Base-by-base conservation (phyloP, 2,888 invertebrate species). In the Rhogogaster chlorosoma region DNA sequence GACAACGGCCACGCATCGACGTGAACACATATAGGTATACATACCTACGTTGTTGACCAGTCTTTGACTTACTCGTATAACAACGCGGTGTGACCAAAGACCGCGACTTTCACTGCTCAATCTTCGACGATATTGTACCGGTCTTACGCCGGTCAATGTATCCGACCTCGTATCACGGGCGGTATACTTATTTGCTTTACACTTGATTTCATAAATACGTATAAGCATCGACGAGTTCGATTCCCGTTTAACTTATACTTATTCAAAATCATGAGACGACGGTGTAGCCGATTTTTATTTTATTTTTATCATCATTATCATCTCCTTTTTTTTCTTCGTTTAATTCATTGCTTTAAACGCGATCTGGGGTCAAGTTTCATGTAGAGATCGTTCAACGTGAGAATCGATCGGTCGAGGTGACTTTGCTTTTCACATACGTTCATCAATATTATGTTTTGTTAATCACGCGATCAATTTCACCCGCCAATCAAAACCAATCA, bases 51-150 rank as follows among this genome's bases (percentile, higher is more conserved):
- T 67, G 6, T 67, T 67, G 67, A 6, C 15, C 67, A 67, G 67
- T 67, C 67, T 67, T 67, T 38, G 38, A 73, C 71, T 22, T 77
- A 29, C 49, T n/a, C 71, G 42, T 29, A 49, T 45, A 38, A 80
- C 80, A 57, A 61, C 80, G 61, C 57, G n/a, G 38, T 80, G 80
- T 36, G 61, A 80, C 80, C 80, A 61, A 80, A 80, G 80, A 61
- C 80, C 36, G 80, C 57, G 57, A 80, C 80, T 80, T 80, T 80
- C 80, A 80, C 80, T 80, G 80, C 57, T 80, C 80, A 57, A 80
- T 80, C 80, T 61, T 22, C 80, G 38, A 80, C 61, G 22, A 80
- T 80, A 80, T 80, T 61, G 57, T 80, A 80, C 80, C 80, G 61
- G 80, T 80, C 61, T 80, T 80, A 80, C 80, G 80, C 80, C 38